Evolutionary conservation across 1,140 invertebrate genomes (phyloP).

Genomic region (Papilio polytes): DNA sequence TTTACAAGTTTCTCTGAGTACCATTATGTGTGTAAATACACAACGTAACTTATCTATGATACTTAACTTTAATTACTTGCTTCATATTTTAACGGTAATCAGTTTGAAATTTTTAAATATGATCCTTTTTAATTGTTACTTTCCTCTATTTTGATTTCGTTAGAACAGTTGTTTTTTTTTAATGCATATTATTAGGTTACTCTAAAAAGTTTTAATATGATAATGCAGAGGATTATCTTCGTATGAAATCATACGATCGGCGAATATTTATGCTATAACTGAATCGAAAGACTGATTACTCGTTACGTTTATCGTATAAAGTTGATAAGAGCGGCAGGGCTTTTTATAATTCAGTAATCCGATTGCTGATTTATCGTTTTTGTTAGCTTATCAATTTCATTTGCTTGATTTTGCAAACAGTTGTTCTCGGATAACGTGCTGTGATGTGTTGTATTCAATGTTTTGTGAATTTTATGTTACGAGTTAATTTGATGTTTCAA

Average conservation of each 20-base stretch:
- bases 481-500: neutral
- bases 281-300: constrained; percentile 10
- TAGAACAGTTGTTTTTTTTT: no score
- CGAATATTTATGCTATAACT: neutral
- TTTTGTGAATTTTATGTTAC: neutral
- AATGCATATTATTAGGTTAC: no score
- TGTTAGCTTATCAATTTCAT: constrained; percentile 29
- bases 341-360: constrained; percentile 33
- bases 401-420: constrained; percentile 35
- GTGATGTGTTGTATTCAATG: neutral
- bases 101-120: neutral
- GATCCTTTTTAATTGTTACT: no score
- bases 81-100: neutral
- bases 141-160: no score
- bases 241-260: neutral
- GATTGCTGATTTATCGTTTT: constrained; percentile 23
- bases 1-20: neutral
- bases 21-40: neutral
- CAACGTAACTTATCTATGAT: neutral
- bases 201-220: no score
- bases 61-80: neutral
- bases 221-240: neutral
- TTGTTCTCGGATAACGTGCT: constrained; percentile 5
- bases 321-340: constrained; percentile 30
- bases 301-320: constrained; percentile 24